Evolutionary conservation across 2,888 invertebrate genomes (phyloP).

Genomic region (Tetragnatha montana): DNA sequence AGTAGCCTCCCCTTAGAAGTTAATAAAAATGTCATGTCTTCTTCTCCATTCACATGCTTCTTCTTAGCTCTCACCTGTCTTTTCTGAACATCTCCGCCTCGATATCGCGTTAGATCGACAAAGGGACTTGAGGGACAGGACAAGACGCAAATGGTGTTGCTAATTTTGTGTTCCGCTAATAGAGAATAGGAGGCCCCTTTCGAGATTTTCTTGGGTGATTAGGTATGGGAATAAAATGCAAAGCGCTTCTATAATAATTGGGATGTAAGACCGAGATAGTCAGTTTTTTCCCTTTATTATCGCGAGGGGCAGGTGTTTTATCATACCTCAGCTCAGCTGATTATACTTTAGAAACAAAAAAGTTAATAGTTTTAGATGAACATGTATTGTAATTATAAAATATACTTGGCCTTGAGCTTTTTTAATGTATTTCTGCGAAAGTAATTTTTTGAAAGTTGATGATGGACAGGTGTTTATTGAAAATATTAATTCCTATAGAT

Average conservation of each 20-base stretch:
- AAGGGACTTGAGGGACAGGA: background rate
- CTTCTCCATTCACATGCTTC: conserved; percentile 2
- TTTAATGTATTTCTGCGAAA: no score
- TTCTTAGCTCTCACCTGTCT: conserved; percentile 11
- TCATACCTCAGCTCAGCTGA: no score
- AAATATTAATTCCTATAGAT: no score
- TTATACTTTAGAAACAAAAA: no score
- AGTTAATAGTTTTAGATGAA: no score
- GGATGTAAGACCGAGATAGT: background rate
- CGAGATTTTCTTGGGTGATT: background rate
- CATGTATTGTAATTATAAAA: no score
- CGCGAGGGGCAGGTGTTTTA: no score
- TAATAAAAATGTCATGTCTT: conserved; percentile 48
- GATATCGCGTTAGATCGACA: background rate
- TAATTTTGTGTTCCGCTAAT: background rate
- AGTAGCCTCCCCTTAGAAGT: conserved; percentile 3
- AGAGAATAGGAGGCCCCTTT: background rate
- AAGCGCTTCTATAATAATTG: background rate
- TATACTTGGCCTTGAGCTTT: no score
- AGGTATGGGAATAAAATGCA: background rate
- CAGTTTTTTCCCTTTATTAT: no score
- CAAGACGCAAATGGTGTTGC: background rate
- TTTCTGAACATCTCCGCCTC: background rate
- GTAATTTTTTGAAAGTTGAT: no score
- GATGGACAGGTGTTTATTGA: no score